phyloP scores from a whole-genome alignment of 2,888 invertebrate genomes.

The Ceriagrion tenellum region DNA sequence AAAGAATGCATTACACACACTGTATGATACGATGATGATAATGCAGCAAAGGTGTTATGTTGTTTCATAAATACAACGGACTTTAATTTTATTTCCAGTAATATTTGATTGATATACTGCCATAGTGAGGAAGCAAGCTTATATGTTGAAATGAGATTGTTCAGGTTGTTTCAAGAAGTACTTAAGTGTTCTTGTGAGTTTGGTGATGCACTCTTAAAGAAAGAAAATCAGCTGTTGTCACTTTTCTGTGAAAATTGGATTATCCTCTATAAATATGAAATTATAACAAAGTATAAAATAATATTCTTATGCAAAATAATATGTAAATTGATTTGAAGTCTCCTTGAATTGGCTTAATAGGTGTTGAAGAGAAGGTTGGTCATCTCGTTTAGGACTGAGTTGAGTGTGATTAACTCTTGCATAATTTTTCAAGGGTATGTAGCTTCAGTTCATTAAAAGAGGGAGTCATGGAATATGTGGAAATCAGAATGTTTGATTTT shows the following conservation, averaged over 20 bases:
- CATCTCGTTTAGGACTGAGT: neutral
- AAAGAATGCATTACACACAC: conserved; percentile 42
- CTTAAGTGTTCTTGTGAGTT: conserved; percentile 54
- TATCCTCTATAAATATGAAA: conserved; percentile 12
- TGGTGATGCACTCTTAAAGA: conserved; percentile 24
- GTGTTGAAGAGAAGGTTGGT: neutral
- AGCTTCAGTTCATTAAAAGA: neutral
- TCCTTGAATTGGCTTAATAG: neutral
- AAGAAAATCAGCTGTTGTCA: neutral
- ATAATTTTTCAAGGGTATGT: neutral
- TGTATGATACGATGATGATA: conserved; percentile 41
- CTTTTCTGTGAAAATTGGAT: conserved; percentile 29
- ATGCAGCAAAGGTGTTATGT: conserved; percentile 10
- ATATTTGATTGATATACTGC: neutral
- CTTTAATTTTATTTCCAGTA: conserved; percentile 8
- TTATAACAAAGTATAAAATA: conserved; percentile 27
- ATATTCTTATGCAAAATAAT: conserved; percentile 36
- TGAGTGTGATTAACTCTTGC: neutral
- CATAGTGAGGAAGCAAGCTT: neutral
- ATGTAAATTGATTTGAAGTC: neutral
- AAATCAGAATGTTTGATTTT: neutral
- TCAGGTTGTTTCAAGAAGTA: conserved; percentile 20
- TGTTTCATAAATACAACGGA: neutral
- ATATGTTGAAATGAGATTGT: neutral
- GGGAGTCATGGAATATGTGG: neutral